Base-by-base conservation (phyloP, 2,113 vertebrate genomes). In the Ovis canadensis region DNA sequence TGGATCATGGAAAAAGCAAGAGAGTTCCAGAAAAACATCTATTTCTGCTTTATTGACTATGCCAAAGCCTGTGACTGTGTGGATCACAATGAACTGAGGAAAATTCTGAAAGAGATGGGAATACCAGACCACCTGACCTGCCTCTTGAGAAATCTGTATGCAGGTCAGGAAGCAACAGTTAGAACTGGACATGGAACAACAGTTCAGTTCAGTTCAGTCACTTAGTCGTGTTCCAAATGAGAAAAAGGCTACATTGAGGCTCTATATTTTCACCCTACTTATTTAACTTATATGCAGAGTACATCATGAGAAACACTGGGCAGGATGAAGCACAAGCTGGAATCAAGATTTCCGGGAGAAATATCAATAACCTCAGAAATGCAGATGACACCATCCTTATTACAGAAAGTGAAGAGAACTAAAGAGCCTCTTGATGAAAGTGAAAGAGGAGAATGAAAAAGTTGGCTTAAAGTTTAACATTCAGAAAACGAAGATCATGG, bases 181-280 rank as follows among this genome's bases (percentile, higher is more conserved):
- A 64, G 60, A 16, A 64, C 60, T 64, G 60, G 31, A 64, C 7
- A 16, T 64, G 60, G 31, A 16, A 33, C 60, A 64, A 33, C 3
- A 17, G 7, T 31, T 62, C 60, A 31, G 60, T 31, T 31, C 13
- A 31, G 13, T 62, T 62, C 14, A 62, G 29, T 31, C 29, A 3
- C 29, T 31, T 29, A 62, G 60, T 62, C 2, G 0, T 16, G 15
- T 64, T 33, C 60, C 15, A 64, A 64, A 64, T 17, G 7, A 16
- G 7, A 33, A 64, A 33, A 33, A 6, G 14, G 31, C 1, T 33
- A 64, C 0, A 0, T 33, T 3, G 7, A 16, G 14, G 31, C 14
- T 64, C 3, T 64, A 33, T 64, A 33, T 33, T 33, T 3, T 64
- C 31, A 64, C 31, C 15, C 7, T 64, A 15, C 3, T 64, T 62